Evolutionary conservation across 1,140 invertebrate species (phyloP), one percentile per base, ranked within the genome.

Genomic region (Cherax destructor): DNA sequence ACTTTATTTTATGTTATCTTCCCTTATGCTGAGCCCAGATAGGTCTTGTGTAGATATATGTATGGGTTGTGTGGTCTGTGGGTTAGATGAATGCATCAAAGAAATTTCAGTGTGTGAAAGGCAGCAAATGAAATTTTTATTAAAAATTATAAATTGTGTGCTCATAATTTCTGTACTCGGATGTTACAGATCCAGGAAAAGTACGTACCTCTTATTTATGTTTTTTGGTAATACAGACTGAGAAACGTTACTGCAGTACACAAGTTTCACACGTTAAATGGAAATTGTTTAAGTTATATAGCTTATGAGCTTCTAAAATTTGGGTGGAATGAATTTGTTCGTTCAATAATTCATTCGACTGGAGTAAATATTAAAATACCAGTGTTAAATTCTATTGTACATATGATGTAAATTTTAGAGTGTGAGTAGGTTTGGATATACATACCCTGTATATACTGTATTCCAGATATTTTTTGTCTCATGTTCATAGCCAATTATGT

Each of bases 321-420:
- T 74, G n/a, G 69, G 21, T 74, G 24, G n/a, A 30, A 11, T 7
- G 69, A 30, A 24, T 74, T 74, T 74, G n/a, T 41, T 30, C 61
- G 7, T 74, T 9, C 9, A 30, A 74, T 74, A 18, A 47, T 74
- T 84, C 10, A 61, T 85, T n/a, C 11, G 50, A 50, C 61, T 72
- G 69, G 69, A 50, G 47, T 85, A 24, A 72, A 85, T 65, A 30
- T 41, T 47, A 65, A 65, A 65, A 21, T 65, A 65, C 61, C 61
- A 65, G 61, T 65, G 18, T 74, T 72, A 74, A 85, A 74, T 74
- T 72, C 74, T 85, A 47, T 72, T 85, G 83, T 85, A 85, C 83
- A 85, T 69, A 85, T 72, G 74, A 72, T 85, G 83, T 85, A 85
- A 85, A 85, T 85, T 85, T 74, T 85, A 85, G 81, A 84, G 83